phyloP scores from a whole-genome alignment of 2,888 invertebrate species.

The Limenitis arthemis region DNA sequence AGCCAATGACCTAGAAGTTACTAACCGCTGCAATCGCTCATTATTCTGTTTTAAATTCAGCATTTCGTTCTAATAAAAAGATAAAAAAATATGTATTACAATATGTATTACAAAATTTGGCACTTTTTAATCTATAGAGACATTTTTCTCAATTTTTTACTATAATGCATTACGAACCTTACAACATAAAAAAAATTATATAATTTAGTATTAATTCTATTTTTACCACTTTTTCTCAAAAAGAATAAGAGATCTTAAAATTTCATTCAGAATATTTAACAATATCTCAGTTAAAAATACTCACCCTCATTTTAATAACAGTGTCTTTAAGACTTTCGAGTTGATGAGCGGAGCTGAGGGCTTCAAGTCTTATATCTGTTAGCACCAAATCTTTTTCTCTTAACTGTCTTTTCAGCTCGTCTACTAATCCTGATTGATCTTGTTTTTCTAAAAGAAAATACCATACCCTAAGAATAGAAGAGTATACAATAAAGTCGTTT shows the following conservation, averaged over 20 bases:
- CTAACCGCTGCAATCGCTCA: slow-evolving; percentile 91
- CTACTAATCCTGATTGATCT: slow-evolving; percentile 69
- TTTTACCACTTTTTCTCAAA: too few relatives aligned
- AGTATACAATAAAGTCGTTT: too few relatives aligned
- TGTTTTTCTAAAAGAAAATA: slow-evolving; percentile 61
- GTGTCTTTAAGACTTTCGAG: slow-evolving; percentile 96
- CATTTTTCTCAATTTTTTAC: too few relatives aligned
- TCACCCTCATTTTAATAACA: slow-evolving; percentile 95
- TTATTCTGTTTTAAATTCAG: slow-evolving; percentile 96
- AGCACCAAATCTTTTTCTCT: slow-evolving; percentile 96
- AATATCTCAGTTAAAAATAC: slow-evolving; percentile 24
- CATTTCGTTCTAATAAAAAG: slow-evolving; percentile 84
- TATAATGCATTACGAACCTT: too few relatives aligned
- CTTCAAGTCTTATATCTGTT: slow-evolving; percentile 96
- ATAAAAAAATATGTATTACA: background rate
- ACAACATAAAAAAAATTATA: too few relatives aligned
- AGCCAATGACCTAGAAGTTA: slow-evolving; percentile 76
- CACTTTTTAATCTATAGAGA: too few relatives aligned
- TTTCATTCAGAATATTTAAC: background rate
- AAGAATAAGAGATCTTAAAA: too few relatives aligned
- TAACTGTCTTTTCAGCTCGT: slow-evolving; percentile 92
- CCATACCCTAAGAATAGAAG: too few relatives aligned
- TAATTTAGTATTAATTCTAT: too few relatives aligned
- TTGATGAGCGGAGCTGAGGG: slow-evolving; percentile 96
- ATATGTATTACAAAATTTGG: background rate